Evolutionary conservation across 2,888 invertebrate species (phyloP).

Genomic region (Omphaloscelis lunosa): DNA sequence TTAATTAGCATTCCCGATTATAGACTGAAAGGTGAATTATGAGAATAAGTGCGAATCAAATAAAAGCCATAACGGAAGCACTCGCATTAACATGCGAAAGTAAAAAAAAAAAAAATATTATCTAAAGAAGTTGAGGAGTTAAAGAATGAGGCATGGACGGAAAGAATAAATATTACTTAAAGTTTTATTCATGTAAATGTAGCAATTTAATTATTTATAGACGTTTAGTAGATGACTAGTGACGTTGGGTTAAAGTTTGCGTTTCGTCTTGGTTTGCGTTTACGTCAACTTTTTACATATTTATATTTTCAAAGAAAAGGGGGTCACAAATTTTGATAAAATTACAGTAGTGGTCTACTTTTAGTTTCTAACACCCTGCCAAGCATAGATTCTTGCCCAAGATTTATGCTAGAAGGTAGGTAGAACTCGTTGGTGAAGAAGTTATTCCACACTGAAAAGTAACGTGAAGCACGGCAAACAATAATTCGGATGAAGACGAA

Average conservation of each 20-base stretch:
- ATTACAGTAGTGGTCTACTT: not conserved
- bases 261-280: constrained; percentile 6
- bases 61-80: not conserved
- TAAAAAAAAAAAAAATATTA: constrained; percentile 48
- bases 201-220: constrained; percentile 48
- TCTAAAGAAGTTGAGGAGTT: constrained; percentile 33
- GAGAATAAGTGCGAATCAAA: constrained; percentile 17
- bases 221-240: constrained; percentile 15
- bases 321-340: not conserved
- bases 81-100: constrained; percentile 38
- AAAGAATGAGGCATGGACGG: constrained; percentile 59
- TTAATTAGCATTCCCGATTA: not conserved
- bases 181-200: constrained; percentile 69
- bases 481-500: not conserved
- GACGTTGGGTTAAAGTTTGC: not conserved
- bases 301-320: not conserved
- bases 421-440: not conserved
- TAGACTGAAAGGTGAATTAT: not conserved
- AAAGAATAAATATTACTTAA: constrained; percentile 64
- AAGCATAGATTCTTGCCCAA: not conserved
- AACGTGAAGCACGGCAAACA: not conserved
- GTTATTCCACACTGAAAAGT: not conserved
- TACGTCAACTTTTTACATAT: not conserved
- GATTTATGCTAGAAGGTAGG: not conserved
- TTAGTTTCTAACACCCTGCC: not conserved